A percentile compares a stretch with the other conserved stretches of the same genome.
These are phyloP conservation scores for Panthera uncia DNA, from an alignment of 2,113 vertebrate genomes.

Conservation along the genomic window DNA sequence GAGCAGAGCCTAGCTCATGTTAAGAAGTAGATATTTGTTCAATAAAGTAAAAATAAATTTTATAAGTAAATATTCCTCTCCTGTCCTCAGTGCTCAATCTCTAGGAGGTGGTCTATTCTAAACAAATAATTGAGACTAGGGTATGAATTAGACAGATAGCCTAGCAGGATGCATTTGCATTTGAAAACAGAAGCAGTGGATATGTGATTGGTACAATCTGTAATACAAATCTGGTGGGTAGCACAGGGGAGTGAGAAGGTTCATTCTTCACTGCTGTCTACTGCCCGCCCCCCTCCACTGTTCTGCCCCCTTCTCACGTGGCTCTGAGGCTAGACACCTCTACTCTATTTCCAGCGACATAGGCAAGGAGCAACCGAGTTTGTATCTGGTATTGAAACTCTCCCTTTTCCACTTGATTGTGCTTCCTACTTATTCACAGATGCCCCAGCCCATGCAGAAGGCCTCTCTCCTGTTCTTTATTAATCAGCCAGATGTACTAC, in stretches of 20 bases:
- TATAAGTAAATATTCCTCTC: background rate
- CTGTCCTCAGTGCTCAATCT: background rate
- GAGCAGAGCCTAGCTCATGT: background rate
- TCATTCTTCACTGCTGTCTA: background rate
- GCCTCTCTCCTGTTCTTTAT: background rate
- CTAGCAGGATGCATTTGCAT: background rate
- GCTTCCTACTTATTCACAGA: background rate
- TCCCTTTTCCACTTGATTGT: background rate
- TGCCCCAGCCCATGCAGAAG: background rate
- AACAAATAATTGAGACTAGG: background rate
- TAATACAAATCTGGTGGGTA: too few species aligned
- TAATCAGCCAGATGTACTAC: background rate
- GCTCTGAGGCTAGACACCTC: background rate
- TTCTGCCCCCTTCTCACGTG: accelerated
- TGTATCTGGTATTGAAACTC: background rate
- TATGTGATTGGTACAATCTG: background rate
- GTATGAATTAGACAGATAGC: background rate
- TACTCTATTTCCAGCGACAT: background rate
- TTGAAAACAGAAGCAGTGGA: background rate
- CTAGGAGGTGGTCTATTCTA: background rate
- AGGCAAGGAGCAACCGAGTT: background rate
- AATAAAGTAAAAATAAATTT: slow-evolving; percentile 14
- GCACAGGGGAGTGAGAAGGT: background rate
- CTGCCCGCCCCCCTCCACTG: background rate
- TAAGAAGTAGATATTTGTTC: background rate